These are phyloP conservation scores for Nyctibius grandis DNA, from an alignment of 2,797 vertebrate species.

Conservation along the genomic window DNA sequence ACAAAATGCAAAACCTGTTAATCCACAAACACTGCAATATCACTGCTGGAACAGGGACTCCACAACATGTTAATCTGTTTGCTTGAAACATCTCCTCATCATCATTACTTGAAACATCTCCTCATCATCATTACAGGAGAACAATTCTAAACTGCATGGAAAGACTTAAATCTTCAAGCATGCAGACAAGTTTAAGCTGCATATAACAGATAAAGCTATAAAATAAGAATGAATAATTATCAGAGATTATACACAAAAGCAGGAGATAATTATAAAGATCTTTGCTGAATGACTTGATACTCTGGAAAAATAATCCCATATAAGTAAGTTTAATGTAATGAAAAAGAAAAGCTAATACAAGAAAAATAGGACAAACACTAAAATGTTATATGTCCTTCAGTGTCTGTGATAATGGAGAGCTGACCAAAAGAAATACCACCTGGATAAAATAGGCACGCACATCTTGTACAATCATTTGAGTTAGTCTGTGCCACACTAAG, in stretches of 20 bases:
- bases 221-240: neutral
- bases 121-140: neutral
- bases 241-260: neutral
- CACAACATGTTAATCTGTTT: neutral
- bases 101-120: neutral
- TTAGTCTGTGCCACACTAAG: neutral
- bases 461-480: neutral
- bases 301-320: neutral
- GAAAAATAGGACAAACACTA: neutral
- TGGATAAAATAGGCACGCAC: neutral
- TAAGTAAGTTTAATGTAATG: neutral
- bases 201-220: neutral
- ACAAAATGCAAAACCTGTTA: constrained; percentile 44
- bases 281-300: neutral
- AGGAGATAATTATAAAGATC: neutral
- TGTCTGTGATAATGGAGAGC: neutral
- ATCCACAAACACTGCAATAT: neutral
- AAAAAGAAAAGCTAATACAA: neutral
- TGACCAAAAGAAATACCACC: neutral
- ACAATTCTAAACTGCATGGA: neutral
- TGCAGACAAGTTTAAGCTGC: neutral
- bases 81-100: neutral
- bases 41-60: neutral
- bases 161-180: neutral
- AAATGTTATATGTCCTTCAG: neutral